Conservation (phyloP, 2,888 invertebrate genomes). For the Nipponacmea schrenckii region DNA sequence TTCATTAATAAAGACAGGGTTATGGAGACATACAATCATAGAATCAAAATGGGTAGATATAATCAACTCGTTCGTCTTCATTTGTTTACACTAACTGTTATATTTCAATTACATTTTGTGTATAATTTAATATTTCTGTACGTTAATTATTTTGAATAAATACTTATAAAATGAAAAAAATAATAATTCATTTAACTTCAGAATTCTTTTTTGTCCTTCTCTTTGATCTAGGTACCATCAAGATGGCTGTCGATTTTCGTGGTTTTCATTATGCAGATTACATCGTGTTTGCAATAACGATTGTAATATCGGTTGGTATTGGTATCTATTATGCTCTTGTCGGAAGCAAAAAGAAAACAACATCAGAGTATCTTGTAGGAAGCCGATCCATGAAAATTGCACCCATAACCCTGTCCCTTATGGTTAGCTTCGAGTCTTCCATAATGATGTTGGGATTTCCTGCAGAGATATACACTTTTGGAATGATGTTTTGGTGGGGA, state of each 20-base stretch:
- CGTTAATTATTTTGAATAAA: no score
- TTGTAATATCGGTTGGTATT: slow-evolving; percentile 60
- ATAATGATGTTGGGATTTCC: slow-evolving; percentile 62
- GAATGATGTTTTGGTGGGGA: slow-evolving; percentile 56
- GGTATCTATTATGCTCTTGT: slow-evolving; percentile 70
- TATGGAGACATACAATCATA: no score
- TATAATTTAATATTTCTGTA: no score
- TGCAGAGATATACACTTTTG: slow-evolving; percentile 61
- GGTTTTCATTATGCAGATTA: slow-evolving; percentile 39
- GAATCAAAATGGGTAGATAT: no score
- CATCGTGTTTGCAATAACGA: slow-evolving; percentile 57
- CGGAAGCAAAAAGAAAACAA: slow-evolving; percentile 71
- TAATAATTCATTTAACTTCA: no score
- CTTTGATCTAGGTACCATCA: background rate
- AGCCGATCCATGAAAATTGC: slow-evolving; percentile 62
- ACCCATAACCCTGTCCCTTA: slow-evolving; percentile 64
- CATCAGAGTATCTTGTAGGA: slow-evolving; percentile 65
- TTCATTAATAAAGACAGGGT: no score
- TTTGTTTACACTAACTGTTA: no score
- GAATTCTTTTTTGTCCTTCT: no score
- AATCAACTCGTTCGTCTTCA: no score
- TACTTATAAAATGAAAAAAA: no score
- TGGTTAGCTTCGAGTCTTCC: slow-evolving; percentile 66
- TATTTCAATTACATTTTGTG: no score
- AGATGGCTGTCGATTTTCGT: background rate